These are phyloP conservation scores for Phrynocephalus forsythii DNA, from an alignment of 2,797 vertebrate genomes.

Conservation along the genomic window DNA sequence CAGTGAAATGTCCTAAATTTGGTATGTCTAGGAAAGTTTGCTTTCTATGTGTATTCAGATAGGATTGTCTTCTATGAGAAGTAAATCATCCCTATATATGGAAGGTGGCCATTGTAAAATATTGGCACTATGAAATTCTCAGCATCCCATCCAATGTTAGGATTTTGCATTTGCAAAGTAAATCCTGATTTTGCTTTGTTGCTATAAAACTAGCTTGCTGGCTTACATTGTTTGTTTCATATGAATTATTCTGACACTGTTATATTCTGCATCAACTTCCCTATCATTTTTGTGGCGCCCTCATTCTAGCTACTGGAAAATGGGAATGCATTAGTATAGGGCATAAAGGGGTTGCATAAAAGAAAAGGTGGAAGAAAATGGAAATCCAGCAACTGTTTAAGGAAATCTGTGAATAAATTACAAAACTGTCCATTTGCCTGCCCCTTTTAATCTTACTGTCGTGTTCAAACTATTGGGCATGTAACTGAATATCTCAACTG, in stretches of 20 bases:
- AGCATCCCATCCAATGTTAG: neutral
- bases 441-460: constrained; percentile 89
- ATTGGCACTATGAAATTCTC: neutral
- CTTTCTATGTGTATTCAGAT: neutral
- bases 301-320: constrained; percentile 54
- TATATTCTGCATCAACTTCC: constrained; percentile 60
- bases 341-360: constrained; percentile 73
- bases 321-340: constrained; percentile 65
- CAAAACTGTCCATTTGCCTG: constrained; percentile 86
- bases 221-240: constrained; percentile 40
- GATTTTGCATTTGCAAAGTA: neutral
- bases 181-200: constrained; percentile 8
- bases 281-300: constrained; percentile 61
- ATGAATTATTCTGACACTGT: constrained; percentile 37
- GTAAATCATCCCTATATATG: neutral
- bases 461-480: constrained; percentile 90
- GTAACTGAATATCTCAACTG: constrained; percentile 96
- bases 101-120: neutral
- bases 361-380: constrained; percentile 76
- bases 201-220: constrained; percentile 2
- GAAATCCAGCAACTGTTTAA: constrained; percentile 77
- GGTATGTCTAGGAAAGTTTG: neutral
- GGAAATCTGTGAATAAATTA: constrained; percentile 91
- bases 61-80: neutral
- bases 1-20: no score